phyloP scores from a whole-genome alignment of 2,888 invertebrate genomes.

The Polydrusus tereticollis region DNA sequence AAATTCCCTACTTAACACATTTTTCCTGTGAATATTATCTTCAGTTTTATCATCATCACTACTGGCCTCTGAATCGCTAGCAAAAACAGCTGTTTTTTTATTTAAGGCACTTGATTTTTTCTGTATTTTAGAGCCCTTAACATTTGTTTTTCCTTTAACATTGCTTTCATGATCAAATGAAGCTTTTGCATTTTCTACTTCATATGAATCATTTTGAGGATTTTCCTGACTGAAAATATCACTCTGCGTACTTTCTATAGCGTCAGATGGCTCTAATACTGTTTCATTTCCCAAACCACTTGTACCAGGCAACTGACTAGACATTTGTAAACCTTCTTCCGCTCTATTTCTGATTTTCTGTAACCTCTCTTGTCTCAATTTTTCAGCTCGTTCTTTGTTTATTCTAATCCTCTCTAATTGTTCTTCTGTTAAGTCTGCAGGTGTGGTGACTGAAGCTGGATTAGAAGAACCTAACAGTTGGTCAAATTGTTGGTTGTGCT shows the following conservation, averaged over 20 bases:
- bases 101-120: conserved; percentile 22
- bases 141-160: conserved; percentile 22
- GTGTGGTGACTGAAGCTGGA: not conserved
- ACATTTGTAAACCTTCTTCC: conserved; percentile 19
- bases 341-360: conserved; percentile 46
- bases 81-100: not conserved
- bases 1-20: not conserved
- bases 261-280: not conserved
- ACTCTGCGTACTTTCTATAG: not conserved
- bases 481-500: conserved; percentile 49
- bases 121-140: conserved; percentile 13
- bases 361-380: conserved; percentile 62
- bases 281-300: conserved; percentile 20
- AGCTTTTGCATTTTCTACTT: not conserved
- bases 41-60: not conserved
- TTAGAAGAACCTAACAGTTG: conserved; percentile 40
- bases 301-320: conserved; percentile 27
- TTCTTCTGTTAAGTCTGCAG: conserved; percentile 70
- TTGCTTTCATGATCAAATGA: conserved; percentile 24
- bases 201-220: not conserved
- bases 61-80: not conserved
- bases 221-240: not conserved
- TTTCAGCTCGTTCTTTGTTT: conserved; percentile 64
- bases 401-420: conserved; percentile 77
- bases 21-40: not conserved